Conservation (phyloP, 1,140 invertebrate species). For the Arion vulgaris region DNA sequence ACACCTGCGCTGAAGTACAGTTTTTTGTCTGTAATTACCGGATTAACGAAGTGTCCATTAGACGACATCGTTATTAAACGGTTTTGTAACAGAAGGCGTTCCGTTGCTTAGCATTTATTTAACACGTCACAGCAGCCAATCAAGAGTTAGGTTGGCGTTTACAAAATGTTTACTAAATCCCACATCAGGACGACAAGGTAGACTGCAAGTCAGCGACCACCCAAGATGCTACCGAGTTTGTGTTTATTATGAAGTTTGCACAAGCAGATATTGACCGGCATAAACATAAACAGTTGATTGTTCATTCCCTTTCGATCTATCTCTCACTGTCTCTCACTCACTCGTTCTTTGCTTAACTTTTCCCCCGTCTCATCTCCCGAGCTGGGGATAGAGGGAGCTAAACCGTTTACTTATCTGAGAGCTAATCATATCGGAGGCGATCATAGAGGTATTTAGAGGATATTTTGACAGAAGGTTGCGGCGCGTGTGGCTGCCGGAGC, state of each 20-base stretch:
- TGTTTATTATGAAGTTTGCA: constrained; percentile 38
- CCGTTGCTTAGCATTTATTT: constrained; percentile 36
- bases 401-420: constrained; percentile 3
- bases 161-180: constrained; percentile 34
- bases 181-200: constrained; percentile 24
- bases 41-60: background rate
- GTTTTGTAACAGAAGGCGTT: constrained; percentile 31
- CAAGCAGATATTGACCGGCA: constrained; percentile 29
- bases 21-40: background rate
- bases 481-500: background rate
- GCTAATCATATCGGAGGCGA: constrained; percentile 13
- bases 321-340: background rate
- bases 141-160: constrained; percentile 4
- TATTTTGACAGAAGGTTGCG: constrained; percentile 24
- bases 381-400: background rate
- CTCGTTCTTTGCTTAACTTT: too few relatives aligned
- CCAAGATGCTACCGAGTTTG: constrained; percentile 16
- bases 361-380: background rate
- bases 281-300: constrained; percentile 31
- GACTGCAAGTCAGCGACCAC: constrained; percentile 21
- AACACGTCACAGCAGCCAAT: constrained; percentile 35
- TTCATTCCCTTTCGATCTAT: background rate
- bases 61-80: background rate
- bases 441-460: constrained; percentile 8
- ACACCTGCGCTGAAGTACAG: background rate